A percentile compares a stretch with the other conserved stretches of the same genome.
Evolutionary conservation across 2,888 invertebrate species (phyloP).

Genomic region (Syrphus vitripennis): DNA sequence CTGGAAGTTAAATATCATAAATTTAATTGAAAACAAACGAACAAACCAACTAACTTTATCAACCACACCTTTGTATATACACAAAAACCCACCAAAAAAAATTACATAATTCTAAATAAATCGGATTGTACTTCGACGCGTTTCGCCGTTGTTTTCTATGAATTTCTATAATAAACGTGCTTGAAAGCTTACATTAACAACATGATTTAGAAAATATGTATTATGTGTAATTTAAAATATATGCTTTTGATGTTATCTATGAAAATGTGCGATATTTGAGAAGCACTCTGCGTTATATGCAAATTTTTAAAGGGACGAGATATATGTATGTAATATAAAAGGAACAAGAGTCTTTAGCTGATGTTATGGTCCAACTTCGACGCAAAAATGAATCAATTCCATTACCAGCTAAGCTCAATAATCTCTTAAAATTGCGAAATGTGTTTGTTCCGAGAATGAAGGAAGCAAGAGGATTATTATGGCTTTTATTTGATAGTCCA

Average conservation of each 20-base stretch:
- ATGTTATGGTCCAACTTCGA: slow-evolving; percentile 22
- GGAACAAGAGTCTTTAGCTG: background rate
- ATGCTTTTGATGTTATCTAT: background rate
- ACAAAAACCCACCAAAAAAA: too few relatives aligned
- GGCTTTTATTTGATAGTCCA: slow-evolving; percentile 15
- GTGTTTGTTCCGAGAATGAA: slow-evolving; percentile 22
- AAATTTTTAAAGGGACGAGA: background rate
- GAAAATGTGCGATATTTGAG: slow-evolving; percentile 1
- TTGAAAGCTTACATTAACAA: background rate
- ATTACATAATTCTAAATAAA: too few relatives aligned
- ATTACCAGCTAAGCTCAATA: slow-evolving; percentile 50
- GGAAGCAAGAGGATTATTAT: slow-evolving; percentile 17
- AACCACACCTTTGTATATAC: too few relatives aligned
- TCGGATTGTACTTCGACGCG: too few relatives aligned
- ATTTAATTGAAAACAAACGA: too few relatives aligned
- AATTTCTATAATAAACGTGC: background rate
- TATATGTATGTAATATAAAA: background rate
- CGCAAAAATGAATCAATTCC: slow-evolving; percentile 51
- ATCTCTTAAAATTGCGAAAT: slow-evolving; percentile 59
- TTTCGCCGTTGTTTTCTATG: background rate
- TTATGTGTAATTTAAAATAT: background rate
- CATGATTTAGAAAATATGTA: background rate
- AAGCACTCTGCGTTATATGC: slow-evolving; percentile 2
- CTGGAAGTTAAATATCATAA: too few relatives aligned
- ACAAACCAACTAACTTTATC: too few relatives aligned